Percentiles rank a stretch among this genome's conserved stretches.
Conservation (phyloP, 2,113 vertebrate species). For the Scatophagus argus region DNA sequence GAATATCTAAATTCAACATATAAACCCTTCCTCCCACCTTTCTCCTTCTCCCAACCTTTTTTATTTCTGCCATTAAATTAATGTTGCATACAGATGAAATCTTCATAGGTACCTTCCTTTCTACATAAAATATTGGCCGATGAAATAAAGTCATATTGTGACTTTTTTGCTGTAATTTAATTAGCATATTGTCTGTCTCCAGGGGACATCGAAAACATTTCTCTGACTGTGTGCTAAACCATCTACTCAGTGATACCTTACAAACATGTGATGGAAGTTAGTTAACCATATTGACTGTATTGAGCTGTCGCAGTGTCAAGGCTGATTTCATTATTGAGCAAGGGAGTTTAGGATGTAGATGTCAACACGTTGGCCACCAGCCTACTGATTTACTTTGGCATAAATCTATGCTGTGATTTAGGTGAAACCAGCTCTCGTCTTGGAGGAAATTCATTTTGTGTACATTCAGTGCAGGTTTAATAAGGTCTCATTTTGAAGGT, state of each 20-base stretch:
- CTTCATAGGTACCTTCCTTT: not conserved
- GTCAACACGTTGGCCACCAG: constrained; percentile 69
- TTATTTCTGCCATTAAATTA: constrained; percentile 16
- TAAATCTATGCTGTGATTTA: constrained; percentile 74
- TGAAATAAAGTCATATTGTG: constrained; percentile 1
- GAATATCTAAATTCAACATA: constrained; percentile 42
- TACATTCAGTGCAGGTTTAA: constrained; percentile 38
- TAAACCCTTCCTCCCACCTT: constrained; percentile 10
- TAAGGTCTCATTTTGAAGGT: constrained; percentile 30
- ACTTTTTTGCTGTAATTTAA: constrained; percentile 4
- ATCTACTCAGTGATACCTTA: not conserved
- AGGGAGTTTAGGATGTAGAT: constrained; percentile 58
- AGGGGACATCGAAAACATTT: constrained; percentile 7
- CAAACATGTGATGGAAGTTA: constrained; percentile 24
- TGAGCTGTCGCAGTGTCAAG: constrained; percentile 73
- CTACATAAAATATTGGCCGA: constrained; percentile 4
- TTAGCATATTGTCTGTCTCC: constrained; percentile 36
- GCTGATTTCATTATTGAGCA: constrained; percentile 81
- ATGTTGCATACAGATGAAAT: constrained; percentile 24
- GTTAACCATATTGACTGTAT: constrained; percentile 79
- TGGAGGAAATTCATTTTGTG: constrained; percentile 62
- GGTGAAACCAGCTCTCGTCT: constrained; percentile 59
- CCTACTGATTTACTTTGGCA: constrained; percentile 68
- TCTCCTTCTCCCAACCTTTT: constrained; percentile 30
- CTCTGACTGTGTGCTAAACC: not conserved